phyloP scores from a whole-genome alignment of 2,113 vertebrate genomes.

The Circaetus gallicus region DNA sequence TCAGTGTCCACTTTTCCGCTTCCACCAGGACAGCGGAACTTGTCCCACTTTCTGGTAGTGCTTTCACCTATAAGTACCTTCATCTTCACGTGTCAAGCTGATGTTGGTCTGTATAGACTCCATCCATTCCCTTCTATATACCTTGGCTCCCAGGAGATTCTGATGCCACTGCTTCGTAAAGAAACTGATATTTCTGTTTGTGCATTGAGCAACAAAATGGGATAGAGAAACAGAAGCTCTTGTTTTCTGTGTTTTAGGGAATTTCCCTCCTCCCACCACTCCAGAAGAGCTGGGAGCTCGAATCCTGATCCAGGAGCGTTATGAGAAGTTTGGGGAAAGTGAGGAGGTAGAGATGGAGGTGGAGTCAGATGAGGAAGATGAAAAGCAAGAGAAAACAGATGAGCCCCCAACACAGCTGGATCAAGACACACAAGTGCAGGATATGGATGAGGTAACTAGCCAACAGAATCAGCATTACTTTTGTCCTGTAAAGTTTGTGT shows the following conservation, averaged over 20 bases:
- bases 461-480: not conserved
- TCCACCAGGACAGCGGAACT: not conserved
- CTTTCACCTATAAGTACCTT: not conserved
- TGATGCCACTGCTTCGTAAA: not conserved
- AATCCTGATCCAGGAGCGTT: constrained; percentile 97
- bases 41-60: not conserved
- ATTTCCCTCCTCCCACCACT: constrained; percentile 96
- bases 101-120: not conserved
- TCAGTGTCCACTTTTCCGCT: not conserved
- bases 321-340: constrained; percentile 97
- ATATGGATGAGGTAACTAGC: constrained; percentile 92
- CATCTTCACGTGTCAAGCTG: not conserved
- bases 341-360: constrained; percentile 99
- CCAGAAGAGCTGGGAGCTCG: constrained; percentile 96
- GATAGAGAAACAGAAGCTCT: not conserved
- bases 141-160: not conserved
- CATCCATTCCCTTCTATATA: not conserved
- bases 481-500: not conserved
- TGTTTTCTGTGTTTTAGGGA: constrained; percentile 73
- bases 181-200: not conserved
- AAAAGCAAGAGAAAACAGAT: constrained; percentile 77
- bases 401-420: constrained; percentile 85
- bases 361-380: constrained; percentile 94
- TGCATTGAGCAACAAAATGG: not conserved
- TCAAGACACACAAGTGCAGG: constrained; percentile 97